Evolutionary conservation across 1,140 invertebrate genomes (phyloP).

Genomic region (Pseudomyrmex concolor): DNA sequence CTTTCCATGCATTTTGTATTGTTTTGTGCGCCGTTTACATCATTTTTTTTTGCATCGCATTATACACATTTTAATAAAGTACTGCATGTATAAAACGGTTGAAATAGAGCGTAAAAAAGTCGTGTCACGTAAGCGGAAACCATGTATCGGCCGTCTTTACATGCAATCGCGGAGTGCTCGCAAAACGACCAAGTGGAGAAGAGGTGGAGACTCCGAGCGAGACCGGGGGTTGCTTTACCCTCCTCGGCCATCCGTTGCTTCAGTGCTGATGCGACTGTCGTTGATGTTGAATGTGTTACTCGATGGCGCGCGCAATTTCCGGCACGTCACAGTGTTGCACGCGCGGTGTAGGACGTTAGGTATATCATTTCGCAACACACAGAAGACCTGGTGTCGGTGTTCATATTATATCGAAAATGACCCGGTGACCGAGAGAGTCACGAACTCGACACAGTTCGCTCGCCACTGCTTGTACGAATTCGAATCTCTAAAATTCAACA

Average conservation of each 20-base stretch:
- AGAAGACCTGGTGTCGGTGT: background rate
- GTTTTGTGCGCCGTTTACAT: too few relatives aligned
- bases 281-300: slow-evolving; percentile 32
- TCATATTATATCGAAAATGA: too few relatives aligned
- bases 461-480: too few relatives aligned
- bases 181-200: slow-evolving; percentile 1
- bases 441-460: too few relatives aligned
- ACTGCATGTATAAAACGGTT: background rate
- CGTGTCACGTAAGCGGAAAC: slow-evolving; percentile 22
- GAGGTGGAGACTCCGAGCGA: background rate
- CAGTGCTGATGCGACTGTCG: slow-evolving; percentile 74
- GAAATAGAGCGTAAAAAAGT: background rate
- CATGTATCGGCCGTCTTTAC: slow-evolving; percentile 26
- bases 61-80: background rate
- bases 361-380: slow-evolving; percentile 1
- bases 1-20: too few relatives aligned
- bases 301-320: slow-evolving; percentile 45
- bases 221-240: slow-evolving; percentile 65
- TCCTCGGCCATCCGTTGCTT: slow-evolving; percentile 44
- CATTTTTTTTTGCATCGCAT: background rate
- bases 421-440: too few relatives aligned
- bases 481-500: too few relatives aligned
- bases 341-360: background rate
- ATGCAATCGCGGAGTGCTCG: background rate
- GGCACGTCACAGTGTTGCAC: slow-evolving; percentile 6